A percentile compares a stretch with the other conserved stretches of the same genome.
Conservation (phyloP, 2,113 vertebrate species). For the Misgurnus mizolepis region DNA sequence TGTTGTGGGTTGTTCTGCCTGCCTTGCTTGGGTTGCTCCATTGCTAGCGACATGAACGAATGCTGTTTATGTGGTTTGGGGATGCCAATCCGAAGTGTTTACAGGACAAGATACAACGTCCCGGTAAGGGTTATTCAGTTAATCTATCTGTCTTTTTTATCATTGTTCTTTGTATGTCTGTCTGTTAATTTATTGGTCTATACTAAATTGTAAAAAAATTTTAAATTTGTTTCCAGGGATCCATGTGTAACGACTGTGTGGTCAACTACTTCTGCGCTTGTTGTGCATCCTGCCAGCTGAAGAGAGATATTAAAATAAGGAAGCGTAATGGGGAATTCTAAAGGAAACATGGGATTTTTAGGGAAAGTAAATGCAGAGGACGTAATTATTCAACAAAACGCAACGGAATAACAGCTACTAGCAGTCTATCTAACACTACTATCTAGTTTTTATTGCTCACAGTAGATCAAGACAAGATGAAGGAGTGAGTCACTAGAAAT, state of each 20-base stretch:
- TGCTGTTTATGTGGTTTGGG: constrained; percentile 76
- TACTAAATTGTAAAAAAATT: no score
- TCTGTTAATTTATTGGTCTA: no score
- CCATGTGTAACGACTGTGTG: constrained; percentile 63
- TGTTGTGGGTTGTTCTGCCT: constrained; percentile 70
- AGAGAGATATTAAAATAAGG: constrained; percentile 71
- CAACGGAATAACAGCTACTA: no score
- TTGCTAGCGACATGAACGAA: constrained; percentile 79
- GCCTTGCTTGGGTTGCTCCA: constrained; percentile 66
- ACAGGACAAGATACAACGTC: constrained; percentile 84
- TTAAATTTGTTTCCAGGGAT: constrained; percentile 61
- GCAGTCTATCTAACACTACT: no score
- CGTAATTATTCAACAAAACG: no score
- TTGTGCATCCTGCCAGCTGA: constrained; percentile 72
- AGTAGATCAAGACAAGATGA: no score
- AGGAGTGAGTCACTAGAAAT: no score
- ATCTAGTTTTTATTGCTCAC: no score
- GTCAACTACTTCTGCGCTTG: rapidly evolving
- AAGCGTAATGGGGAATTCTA: constrained; percentile 71
- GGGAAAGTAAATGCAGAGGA: no score
- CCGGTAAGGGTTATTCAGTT: constrained; percentile 59
- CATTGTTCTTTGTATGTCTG: no score
- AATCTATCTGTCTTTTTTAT: background rate
- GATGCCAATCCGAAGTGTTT: constrained; percentile 78
- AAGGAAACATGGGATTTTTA: constrained; percentile 16